Percentiles rank a stretch among this genome's conserved stretches.
Evolutionary conservation across 2,888 invertebrate genomes (phyloP).

Genomic region (Cheilosia impressa): DNA sequence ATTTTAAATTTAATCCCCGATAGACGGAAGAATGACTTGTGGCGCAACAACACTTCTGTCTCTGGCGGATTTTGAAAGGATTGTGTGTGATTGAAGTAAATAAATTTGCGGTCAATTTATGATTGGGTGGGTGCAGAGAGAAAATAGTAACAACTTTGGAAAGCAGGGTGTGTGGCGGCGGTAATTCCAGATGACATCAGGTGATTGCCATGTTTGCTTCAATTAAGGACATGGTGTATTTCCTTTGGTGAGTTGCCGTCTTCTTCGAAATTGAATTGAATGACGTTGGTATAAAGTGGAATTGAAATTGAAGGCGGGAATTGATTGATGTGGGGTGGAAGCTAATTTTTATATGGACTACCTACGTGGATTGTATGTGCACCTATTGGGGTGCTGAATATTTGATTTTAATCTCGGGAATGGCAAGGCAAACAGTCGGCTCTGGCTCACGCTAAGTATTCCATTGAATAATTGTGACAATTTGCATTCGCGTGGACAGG

Average conservation of each 20-base stretch:
- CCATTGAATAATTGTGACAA: no score
- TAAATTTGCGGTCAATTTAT: constrained; percentile 74
- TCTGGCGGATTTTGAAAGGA: constrained; percentile 23
- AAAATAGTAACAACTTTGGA: neutral
- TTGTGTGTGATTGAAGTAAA: constrained; percentile 66
- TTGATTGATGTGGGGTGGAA: constrained; percentile 21
- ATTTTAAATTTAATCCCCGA: constrained; percentile 64
- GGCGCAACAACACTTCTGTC: neutral
- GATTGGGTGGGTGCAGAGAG: constrained; percentile 31
- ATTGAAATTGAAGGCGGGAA: constrained; percentile 59
- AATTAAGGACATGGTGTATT: constrained; percentile 64
- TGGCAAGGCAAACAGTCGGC: no score
- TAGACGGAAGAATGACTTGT: constrained; percentile 53
- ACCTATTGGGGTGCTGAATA: no score
- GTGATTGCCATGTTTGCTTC: constrained; percentile 67
- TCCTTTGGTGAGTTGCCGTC: constrained; percentile 4
- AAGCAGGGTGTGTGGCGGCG: constrained; percentile 15
- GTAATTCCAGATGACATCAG: constrained; percentile 60
- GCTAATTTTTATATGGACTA: no score
- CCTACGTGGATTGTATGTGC: no score
- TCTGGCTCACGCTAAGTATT: no score
- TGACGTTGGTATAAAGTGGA: constrained; percentile 51
- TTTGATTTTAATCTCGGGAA: no score
- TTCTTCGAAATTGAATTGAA: constrained; percentile 37
- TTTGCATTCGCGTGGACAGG: no score